Percentiles rank a stretch among this genome's conserved stretches.
phyloP scores from a whole-genome alignment of 2,113 vertebrate genomes.

The Anhinga anhinga region DNA sequence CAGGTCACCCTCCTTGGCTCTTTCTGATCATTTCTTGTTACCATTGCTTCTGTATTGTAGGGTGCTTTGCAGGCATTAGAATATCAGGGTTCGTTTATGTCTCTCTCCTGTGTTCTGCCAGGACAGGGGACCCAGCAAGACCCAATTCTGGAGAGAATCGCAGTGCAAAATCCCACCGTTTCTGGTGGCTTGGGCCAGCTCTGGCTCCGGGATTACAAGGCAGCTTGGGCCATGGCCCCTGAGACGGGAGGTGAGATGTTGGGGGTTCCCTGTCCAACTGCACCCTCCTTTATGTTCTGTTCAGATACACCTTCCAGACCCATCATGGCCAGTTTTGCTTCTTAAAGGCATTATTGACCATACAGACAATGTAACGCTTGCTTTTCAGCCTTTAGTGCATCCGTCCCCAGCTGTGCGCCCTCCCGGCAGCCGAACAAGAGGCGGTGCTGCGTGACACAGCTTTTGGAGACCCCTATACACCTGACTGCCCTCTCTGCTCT shows the following conservation, averaged over 20 bases:
- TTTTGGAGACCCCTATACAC: too few species aligned
- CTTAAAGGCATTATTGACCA: neutral
- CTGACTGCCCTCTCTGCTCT: neutral
- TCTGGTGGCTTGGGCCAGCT: neutral
- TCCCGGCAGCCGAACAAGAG: neutral
- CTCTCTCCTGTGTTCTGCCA: neutral
- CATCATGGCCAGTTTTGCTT: neutral
- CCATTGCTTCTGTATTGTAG: neutral
- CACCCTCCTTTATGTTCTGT: neutral
- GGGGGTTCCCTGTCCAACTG: neutral
- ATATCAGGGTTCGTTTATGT: neutral
- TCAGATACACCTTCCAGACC: neutral
- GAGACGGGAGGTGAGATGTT: neutral
- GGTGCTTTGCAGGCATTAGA: neutral
- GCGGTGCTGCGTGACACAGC: neutral
- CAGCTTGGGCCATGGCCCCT: accelerated
- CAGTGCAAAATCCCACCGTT: accelerated
- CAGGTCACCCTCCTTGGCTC: slow-evolving; percentile 33
- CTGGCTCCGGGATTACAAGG: too few species aligned
- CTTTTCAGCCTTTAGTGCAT: neutral
- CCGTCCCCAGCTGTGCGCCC: accelerated
- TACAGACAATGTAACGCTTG: accelerated
- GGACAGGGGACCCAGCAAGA: accelerated
- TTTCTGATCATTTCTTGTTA: neutral
- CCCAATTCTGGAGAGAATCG: accelerated